phyloP scores from a whole-genome alignment of 2,113 vertebrate species.

The Campylorhamphus procurvoides region DNA sequence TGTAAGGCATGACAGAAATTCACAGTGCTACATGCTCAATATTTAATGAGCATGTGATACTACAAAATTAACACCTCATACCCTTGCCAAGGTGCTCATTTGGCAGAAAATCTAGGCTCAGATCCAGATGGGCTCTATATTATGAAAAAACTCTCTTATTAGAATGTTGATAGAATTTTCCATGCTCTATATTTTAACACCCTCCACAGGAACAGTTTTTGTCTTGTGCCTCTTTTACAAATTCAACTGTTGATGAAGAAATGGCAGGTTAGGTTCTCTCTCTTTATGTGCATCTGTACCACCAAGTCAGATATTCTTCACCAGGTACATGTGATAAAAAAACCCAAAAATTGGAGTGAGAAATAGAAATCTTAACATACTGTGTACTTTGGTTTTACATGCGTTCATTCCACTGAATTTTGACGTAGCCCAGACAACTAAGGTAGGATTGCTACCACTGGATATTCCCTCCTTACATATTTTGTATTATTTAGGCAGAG shows the following conservation, averaged over 20 bases:
- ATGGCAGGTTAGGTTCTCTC: neutral
- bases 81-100: neutral
- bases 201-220: neutral
- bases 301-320: neutral
- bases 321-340: neutral
- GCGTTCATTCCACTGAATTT: neutral
- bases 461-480: neutral
- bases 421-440: neutral
- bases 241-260: neutral
- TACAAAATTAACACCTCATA: neutral
- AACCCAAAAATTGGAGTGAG: accelerated
- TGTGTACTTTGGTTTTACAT: neutral
- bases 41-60: slow-evolving; percentile 9
- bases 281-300: neutral
- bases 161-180: neutral
- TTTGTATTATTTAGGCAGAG: neutral
- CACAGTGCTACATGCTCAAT: neutral
- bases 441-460: neutral
- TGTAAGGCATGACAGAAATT: neutral
- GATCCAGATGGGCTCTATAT: neutral
- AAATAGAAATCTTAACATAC: neutral
- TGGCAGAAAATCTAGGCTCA: neutral
- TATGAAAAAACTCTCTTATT: neutral
- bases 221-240: neutral
- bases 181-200: neutral